Base-by-base conservation (phyloP, 2,888 invertebrate genomes). In the Peribatodes rhomboidaria region DNA sequence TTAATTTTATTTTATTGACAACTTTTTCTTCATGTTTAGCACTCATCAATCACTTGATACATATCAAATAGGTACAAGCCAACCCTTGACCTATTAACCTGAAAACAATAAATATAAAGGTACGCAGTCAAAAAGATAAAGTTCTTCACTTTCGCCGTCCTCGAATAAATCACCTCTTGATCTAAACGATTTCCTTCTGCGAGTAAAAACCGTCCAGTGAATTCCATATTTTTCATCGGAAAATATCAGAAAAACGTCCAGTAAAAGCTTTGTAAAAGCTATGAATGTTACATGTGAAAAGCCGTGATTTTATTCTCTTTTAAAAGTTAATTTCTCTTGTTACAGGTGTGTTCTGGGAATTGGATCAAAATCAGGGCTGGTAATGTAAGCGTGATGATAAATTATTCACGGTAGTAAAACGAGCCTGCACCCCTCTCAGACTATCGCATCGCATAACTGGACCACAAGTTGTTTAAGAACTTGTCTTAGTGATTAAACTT, bases 111-210 rank as follows among this genome's bases (percentile, higher is more conserved):
- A 44, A 42, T 22, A 60, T 35, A 52, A 60, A 52, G 44, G 52
- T 39, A 27, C 13, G 22, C 31, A 55, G 61, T 39, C 60, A 60
- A 22, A 46, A 53, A 54, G 54, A 61, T 61, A 54, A 61, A 42
- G 54, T 33, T 42, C 39, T 33, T 47, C 47, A 61, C 47, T 54
- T 60, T 41, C 27, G 14, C 39, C 46, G 37, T 31, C 54, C 47
- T 54, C 61, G 42, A 54, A 54, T 54, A 61, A 61, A 61, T 61
- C 61, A 61, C 35, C 47, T 18, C 60, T 54, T 54, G 54, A 47
- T 61, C 54, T 54, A 39, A 60, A 53, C 50, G 54, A 49, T 47
- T 61, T 47, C 47, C 61, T 37, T 60, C 50, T 27, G 20, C 22
- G 46, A 49, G 16, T 22, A 20, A 57, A 62, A 62, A 57, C 44